phyloP scores from a whole-genome alignment of 2,797 vertebrate genomes.

The Erpetoichthys calabaricus region DNA sequence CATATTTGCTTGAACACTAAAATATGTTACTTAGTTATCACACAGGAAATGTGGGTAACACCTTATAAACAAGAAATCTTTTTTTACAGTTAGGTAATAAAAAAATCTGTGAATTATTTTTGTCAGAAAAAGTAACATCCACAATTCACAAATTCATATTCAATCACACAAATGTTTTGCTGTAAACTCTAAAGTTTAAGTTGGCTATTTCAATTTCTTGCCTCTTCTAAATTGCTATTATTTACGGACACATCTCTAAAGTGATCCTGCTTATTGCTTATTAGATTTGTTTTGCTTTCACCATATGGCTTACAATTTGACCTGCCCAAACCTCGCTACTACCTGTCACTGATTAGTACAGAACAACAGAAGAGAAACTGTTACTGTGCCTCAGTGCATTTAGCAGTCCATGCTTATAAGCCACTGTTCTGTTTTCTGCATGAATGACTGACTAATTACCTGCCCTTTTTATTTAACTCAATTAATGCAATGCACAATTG shows the following conservation, averaged over 20 bases:
- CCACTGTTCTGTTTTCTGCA: conserved; percentile 56
- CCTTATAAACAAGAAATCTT: no score
- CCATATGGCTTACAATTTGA: conserved; percentile 30
- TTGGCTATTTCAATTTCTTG: conserved; percentile 12
- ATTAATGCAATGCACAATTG: conserved; percentile 56
- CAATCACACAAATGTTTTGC: no score
- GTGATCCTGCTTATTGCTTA: conserved; percentile 24
- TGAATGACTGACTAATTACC: conserved; percentile 61
- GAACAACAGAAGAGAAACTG: conserved; percentile 35
- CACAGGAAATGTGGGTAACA: no score
- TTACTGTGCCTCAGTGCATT: conserved; percentile 50
- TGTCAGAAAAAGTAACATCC: no score
- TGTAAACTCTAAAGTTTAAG: no score
- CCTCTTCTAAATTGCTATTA: conserved; percentile 19
- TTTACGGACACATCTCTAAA: conserved; percentile 13
- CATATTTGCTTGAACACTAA: no score
- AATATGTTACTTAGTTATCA: no score
- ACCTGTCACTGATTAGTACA: conserved; percentile 41
- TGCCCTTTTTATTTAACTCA: conserved; percentile 51
- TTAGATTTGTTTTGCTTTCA: conserved; percentile 32
- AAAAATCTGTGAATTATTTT: no score
- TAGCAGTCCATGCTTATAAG: conserved; percentile 40
- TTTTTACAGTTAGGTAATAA: no score
- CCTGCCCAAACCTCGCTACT: conserved; percentile 40
- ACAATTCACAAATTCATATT: no score